Evolutionary conservation across 1,140 invertebrate species (phyloP).

Genomic region (Cyrtorhinus lividipennis): DNA sequence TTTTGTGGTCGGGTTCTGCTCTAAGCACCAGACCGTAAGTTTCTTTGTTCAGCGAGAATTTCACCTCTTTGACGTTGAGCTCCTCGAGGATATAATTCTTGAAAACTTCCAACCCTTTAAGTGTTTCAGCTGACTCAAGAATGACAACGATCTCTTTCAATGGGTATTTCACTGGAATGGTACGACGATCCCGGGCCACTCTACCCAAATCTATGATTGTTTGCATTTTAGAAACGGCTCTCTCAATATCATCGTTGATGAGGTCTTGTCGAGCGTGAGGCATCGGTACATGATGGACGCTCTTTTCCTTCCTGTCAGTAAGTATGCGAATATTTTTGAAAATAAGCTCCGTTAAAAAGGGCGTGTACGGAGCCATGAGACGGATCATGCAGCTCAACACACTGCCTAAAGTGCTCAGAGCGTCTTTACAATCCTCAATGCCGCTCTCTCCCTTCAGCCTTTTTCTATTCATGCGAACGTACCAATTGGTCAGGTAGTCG

Average conservation of each 20-base stretch:
- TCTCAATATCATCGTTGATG: slow-evolving; percentile 78
- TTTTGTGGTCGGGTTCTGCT: slow-evolving; percentile 83
- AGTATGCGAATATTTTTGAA: slow-evolving; percentile 64
- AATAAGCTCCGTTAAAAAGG: slow-evolving; percentile 92
- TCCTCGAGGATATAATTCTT: slow-evolving; percentile 84
- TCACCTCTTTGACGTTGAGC: slow-evolving; percentile 82
- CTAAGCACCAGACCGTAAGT: slow-evolving; percentile 85
- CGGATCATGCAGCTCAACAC: slow-evolving; percentile 80
- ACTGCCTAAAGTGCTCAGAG: slow-evolving; percentile 74
- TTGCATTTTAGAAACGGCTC: slow-evolving; percentile 84
- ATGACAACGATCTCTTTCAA: slow-evolving; percentile 91
- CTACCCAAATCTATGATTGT: slow-evolving; percentile 87
- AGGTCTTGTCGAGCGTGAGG: slow-evolving; percentile 50
- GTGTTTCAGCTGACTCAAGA: slow-evolving; percentile 60
- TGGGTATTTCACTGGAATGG: slow-evolving; percentile 80
- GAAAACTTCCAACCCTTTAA: slow-evolving; percentile 68
- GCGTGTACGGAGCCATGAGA: slow-evolving; percentile 94
- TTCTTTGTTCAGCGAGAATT: slow-evolving; percentile 77
- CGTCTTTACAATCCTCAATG: slow-evolving; percentile 59
- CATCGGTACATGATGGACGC: slow-evolving; percentile 81
- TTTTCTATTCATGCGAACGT: slow-evolving; percentile 90
- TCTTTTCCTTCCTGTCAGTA: slow-evolving; percentile 38
- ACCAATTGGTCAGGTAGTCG: slow-evolving; percentile 97
- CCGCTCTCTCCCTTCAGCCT: slow-evolving; percentile 70
- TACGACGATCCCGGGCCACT: slow-evolving; percentile 81